Percentiles rank a stretch among this genome's conserved stretches.
phyloP scores from a whole-genome alignment of 2,113 vertebrate genomes.

The Rattus norvegicus region GRCr8 NC_086023.1:145583001-145583500 shows the following conservation, averaged over 20 bases:
- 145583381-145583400: background rate
- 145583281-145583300: background rate
- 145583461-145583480: background rate
- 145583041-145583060: slow-evolving; percentile 51
- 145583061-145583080: slow-evolving; percentile 70
- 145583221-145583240: background rate
- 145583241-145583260: background rate
- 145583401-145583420: background rate
- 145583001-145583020: background rate
- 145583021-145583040: slow-evolving; percentile 34
- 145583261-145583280: background rate
- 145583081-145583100: slow-evolving; percentile 75
- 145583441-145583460: background rate
- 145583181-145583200: slow-evolving; percentile 53
- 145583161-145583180: slow-evolving; percentile 71
- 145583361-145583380: background rate
- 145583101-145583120: slow-evolving; percentile 53
- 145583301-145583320: no score
- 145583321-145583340: no score
- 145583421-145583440: background rate
- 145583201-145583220: slow-evolving; percentile 3
- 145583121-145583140: slow-evolving; percentile 72
- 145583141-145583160: slow-evolving; percentile 69
- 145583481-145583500: background rate
- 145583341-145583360: rapidly evolving